Conservation (phyloP, 2,797 vertebrate genomes). For the Hippoglossus hippoglossus region DNA sequence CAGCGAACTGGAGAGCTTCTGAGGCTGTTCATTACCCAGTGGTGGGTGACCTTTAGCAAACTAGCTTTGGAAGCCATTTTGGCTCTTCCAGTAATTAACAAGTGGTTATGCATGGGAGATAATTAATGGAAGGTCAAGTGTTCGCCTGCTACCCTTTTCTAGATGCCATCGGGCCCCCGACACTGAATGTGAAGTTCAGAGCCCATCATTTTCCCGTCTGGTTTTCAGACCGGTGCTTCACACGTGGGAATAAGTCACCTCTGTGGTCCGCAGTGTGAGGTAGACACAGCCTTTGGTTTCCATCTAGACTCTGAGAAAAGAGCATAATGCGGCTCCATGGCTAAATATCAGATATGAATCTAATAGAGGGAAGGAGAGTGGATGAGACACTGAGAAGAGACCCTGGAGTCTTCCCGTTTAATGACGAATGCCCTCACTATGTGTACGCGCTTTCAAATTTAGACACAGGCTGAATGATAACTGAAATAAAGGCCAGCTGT, state of each 20-base stretch:
- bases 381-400: conserved; percentile 39
- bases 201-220: conserved; percentile 56
- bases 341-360: conserved; percentile 66
- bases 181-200: conserved; percentile 73
- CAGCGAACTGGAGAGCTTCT: conserved; percentile 51
- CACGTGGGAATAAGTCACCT: conserved; percentile 62
- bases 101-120: conserved; percentile 81
- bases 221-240: conserved; percentile 46
- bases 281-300: conserved; percentile 61
- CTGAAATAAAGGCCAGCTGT: conserved; percentile 60
- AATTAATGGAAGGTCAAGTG: conserved; percentile 84
- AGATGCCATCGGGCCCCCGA: conserved; percentile 66
- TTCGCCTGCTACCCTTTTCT: conserved; percentile 74
- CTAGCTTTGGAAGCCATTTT: conserved; percentile 78
- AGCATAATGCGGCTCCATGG: conserved; percentile 49
- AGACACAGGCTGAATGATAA: conserved; percentile 60
- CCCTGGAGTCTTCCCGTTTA: conserved; percentile 42
- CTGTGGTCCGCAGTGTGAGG: conserved; percentile 41
- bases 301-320: conserved; percentile 49
- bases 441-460: conserved; percentile 49
- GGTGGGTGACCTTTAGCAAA: conserved; percentile 80
- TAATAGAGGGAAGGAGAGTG: conserved; percentile 43
- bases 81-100: conserved; percentile 80
- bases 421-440: conserved; percentile 48
- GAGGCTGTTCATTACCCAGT: conserved; percentile 76